A percentile compares a stretch with the other conserved stretches of the same genome.
phyloP scores from a whole-genome alignment of 2,113 vertebrate species.

The Solea solea region DNA sequence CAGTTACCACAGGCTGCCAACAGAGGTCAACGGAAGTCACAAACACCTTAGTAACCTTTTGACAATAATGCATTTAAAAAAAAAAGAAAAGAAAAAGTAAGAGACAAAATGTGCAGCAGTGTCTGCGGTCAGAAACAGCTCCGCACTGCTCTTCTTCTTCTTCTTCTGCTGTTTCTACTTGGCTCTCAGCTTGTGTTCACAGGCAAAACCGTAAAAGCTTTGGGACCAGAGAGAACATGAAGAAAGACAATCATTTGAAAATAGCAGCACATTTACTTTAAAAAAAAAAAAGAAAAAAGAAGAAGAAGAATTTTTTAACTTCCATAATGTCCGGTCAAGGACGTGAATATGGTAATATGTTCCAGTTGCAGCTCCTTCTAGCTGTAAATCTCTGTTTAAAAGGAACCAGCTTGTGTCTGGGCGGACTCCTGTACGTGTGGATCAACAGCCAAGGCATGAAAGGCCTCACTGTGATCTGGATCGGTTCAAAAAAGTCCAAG shows the following conservation, averaged over 20 bases:
- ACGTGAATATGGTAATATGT: slow-evolving; percentile 22
- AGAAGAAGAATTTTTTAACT: slow-evolving; percentile 21
- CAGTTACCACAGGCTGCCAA: slow-evolving; percentile 18
- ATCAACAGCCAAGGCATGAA: slow-evolving; percentile 10
- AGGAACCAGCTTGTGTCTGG: slow-evolving; percentile 50
- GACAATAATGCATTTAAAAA: background rate
- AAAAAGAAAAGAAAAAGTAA: background rate
- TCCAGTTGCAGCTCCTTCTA: slow-evolving; percentile 35
- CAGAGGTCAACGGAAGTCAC: slow-evolving; percentile 25
- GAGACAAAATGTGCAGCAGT: background rate
- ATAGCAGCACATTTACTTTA: slow-evolving; percentile 9
- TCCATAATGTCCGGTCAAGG: slow-evolving; percentile 30
- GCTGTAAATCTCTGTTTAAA: slow-evolving; percentile 60
- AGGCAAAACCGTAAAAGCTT: background rate
- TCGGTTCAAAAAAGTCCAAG: slow-evolving; percentile 22
- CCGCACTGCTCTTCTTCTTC: background rate
- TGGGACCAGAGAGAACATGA: slow-evolving; percentile 38
- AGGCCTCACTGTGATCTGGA: slow-evolving; percentile 25
- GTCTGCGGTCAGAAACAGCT: slow-evolving; percentile 14
- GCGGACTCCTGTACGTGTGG: slow-evolving; percentile 19
- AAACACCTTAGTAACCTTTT: background rate
- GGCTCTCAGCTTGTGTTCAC: slow-evolving; percentile 16
- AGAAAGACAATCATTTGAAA: slow-evolving; percentile 16
- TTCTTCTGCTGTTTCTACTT: slow-evolving; percentile 22
- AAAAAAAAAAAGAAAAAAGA: too few species aligned